Base-by-base conservation (phyloP, 2,888 invertebrate genomes). In the Phyto melanocephala region DNA sequence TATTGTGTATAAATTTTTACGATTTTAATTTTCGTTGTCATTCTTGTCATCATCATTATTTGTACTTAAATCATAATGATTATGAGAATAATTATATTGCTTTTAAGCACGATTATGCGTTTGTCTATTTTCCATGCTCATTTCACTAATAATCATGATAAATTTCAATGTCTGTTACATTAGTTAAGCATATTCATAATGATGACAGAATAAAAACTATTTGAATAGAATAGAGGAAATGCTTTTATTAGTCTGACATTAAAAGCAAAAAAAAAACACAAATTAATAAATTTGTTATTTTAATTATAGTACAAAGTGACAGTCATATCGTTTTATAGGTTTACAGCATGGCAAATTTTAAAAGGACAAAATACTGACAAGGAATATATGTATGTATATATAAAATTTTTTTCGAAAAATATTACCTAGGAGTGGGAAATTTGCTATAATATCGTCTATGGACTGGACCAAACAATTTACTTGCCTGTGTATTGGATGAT, bases 141-240 rank as follows among this genome's bases (percentile, higher is more conserved):
- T 54, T 77, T 42, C 24, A 24, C 37, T 70, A n/a, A n/a, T n/a
- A n/a, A 70, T 78, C 56, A 78, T 77, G 62, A 52, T 75, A 79
- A 79, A 79, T 75, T 70, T 63, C 75, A 79, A 71, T 75, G 79
- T 79, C 79, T 79, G 82, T 76, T 76, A 62, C 33, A 62, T 67
- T 62, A 75, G 52, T 79, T 79, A 71, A 54, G 54, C n/a, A 56
- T 60, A 62, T 8, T 47, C 47, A 45, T 60, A 52, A 58, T 58
- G 35, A 65, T 47, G 75, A 1, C 56, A 42, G 28, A 3, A 5
- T 28, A 28, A 45, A 5, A 50, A 54, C 33, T 2, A 47, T 37
- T 40, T 15, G 15, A 24, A 37, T 35, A 17, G 7, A 37, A 28
- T 28, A 28, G 22, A 47, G 58, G 35, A 50, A 50, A 50, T 35